These are phyloP conservation scores for Melopsittacus undulatus DNA, from an alignment of 2,797 vertebrate genomes.

Conservation along the genomic window DNA sequence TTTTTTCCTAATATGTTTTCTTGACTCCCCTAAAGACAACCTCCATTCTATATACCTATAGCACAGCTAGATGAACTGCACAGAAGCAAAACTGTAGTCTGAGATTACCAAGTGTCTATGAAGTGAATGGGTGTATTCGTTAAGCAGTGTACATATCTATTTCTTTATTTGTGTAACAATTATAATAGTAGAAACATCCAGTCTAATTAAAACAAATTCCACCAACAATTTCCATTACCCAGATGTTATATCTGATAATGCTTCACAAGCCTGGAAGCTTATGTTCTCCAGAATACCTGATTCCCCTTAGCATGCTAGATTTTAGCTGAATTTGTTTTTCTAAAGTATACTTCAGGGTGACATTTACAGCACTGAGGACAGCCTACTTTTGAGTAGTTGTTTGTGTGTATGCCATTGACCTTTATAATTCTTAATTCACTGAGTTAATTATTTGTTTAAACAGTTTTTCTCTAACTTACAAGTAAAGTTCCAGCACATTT, in stretches of 20 bases:
- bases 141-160: neutral
- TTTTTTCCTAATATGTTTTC: neutral
- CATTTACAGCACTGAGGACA: neutral
- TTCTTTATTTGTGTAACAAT: neutral
- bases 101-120: neutral
- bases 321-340: neutral
- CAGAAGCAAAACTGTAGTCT: neutral
- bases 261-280: neutral
- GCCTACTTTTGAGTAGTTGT: neutral
- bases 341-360: neutral
- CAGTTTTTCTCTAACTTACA: neutral
- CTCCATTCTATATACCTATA: neutral
- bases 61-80: neutral
- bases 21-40: neutral
- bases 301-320: neutral
- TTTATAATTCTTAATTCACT: conserved; percentile 24
- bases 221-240: neutral
- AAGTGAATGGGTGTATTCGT: fast-evolving
- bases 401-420: neutral
- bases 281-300: neutral
- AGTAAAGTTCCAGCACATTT: neutral
- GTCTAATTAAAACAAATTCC: neutral
- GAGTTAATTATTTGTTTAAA: conserved; percentile 9
- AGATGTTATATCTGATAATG: neutral
- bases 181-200: neutral